Evolutionary conservation across 2,113 vertebrate genomes (phyloP).

Genomic region (Sterrhoptilus dennistouni): DNA sequence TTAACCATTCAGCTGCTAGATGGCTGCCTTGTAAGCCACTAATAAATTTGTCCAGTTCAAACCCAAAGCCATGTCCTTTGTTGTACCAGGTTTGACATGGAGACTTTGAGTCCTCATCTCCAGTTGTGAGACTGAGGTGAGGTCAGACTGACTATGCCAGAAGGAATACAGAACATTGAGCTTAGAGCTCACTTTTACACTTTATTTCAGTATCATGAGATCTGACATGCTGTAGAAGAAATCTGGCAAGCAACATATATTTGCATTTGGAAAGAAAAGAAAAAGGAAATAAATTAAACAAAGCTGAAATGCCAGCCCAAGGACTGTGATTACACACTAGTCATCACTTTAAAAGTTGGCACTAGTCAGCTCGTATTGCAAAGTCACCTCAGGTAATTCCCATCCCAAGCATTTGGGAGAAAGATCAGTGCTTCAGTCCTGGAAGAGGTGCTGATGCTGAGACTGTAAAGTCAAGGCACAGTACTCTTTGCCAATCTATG

Average conservation of each 20-base stretch:
- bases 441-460: constrained; percentile 2
- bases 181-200: background rate
- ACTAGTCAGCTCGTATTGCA: background rate
- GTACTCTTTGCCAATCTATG: background rate
- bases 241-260: background rate
- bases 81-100: background rate
- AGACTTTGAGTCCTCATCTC: background rate
- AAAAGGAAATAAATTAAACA: background rate
- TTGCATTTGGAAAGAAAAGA: constrained; percentile 35
- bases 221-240: background rate
- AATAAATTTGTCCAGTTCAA: background rate
- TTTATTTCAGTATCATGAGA: background rate
- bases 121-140: background rate
- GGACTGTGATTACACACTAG: background rate
- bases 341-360: constrained; percentile 27
- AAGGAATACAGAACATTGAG: background rate
- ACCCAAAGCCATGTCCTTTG: background rate
- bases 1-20: background rate
- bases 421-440: background rate
- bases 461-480: background rate
- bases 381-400: constrained; percentile 41
- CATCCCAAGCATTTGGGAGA: background rate
- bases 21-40: background rate
- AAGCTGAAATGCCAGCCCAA: constrained; percentile 4
- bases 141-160: background rate